Percentiles rank a stretch among this genome's conserved stretches.
Conservation (phyloP, 2,888 invertebrate species). For the Zonitis immaculata region DNA sequence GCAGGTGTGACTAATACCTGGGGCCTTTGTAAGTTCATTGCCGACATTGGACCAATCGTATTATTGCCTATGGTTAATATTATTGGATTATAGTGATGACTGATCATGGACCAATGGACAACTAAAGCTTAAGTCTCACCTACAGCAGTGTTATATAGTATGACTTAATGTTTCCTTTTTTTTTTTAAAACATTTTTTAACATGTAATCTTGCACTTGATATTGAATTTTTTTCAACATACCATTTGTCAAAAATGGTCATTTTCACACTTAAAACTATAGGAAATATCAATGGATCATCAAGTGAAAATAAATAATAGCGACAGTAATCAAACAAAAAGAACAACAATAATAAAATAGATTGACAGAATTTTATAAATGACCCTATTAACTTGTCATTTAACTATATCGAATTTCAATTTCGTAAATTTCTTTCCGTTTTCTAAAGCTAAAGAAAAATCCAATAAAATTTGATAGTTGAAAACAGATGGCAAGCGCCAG, state of each 20-base stretch:
- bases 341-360: not conserved
- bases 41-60: slow-evolving; percentile 43
- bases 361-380: not conserved
- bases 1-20: slow-evolving; percentile 50
- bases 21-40: slow-evolving; percentile 41
- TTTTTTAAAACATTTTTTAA: no score
- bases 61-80: slow-evolving; percentile 8
- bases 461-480: not conserved
- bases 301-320: no score
- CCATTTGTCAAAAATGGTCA: slow-evolving; percentile 19
- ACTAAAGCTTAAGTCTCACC: slow-evolving; percentile 39
- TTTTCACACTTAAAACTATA: slow-evolving; percentile 20
- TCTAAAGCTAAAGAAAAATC: not conserved
- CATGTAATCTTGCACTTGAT: slow-evolving; percentile 43
- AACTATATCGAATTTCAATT: not conserved
- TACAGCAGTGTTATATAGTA: slow-evolving; percentile 45
- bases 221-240: slow-evolving; percentile 41
- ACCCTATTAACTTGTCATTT: not conserved
- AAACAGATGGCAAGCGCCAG: not conserved
- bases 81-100: not conserved
- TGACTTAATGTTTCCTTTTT: slow-evolving; percentile 46
- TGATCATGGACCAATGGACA: slow-evolving; percentile 18
- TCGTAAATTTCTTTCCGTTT: not conserved
- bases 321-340: no score
- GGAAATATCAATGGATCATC: no score